A percentile compares a stretch with the other conserved stretches of the same genome.
Conservation (phyloP, 2,113 vertebrate species). For the Micronycteris hirsuta region DNA sequence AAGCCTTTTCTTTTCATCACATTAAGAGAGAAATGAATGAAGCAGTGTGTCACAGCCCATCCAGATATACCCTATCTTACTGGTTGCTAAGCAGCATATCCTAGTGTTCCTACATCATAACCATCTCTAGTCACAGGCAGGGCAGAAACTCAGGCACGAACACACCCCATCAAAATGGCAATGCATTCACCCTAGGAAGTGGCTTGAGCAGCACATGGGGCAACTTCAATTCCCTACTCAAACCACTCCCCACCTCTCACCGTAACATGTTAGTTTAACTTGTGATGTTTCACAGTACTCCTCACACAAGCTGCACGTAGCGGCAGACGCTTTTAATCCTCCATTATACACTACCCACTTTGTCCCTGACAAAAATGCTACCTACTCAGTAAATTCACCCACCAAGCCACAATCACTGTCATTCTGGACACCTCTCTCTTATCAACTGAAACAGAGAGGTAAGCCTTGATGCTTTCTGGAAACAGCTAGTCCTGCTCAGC, state of each 20-base stretch:
- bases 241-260: not conserved
- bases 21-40: constrained; percentile 11
- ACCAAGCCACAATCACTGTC: not conserved
- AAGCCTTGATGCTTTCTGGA: not conserved
- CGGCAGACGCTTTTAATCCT: not conserved
- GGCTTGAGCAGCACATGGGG: not conserved
- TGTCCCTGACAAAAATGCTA: not conserved
- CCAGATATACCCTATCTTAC: not conserved
- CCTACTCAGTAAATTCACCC: not conserved
- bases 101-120: not conserved
- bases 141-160: not conserved
- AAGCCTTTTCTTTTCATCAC: not conserved
- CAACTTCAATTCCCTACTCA: not conserved
- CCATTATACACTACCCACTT: not conserved
- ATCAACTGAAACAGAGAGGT: not conserved
- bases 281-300: not conserved
- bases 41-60: not conserved
- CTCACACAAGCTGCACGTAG: not conserved
- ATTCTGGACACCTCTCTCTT: not conserved
- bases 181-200: not conserved
- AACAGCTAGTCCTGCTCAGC: not conserved
- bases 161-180: not conserved
- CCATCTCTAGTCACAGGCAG: not conserved
- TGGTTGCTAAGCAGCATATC: constrained; percentile 17
- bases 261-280: not conserved